Evolutionary conservation across 2,113 vertebrate species (phyloP).

Genomic region (Onychostoma macrolepis): DNA sequence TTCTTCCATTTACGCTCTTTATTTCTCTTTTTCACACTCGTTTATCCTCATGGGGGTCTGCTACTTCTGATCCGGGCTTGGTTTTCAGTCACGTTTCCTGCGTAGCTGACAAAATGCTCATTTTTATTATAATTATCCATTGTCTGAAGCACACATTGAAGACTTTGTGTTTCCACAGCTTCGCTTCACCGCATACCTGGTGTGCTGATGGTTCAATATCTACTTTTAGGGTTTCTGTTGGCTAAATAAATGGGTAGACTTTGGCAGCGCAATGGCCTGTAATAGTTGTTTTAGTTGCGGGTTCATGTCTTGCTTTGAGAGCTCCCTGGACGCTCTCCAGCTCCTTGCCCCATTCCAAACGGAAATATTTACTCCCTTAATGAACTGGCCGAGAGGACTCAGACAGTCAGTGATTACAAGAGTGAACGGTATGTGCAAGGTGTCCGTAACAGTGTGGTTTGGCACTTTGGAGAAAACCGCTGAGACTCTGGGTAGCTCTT

Average conservation of each 20-base stretch:
- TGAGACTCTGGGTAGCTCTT: slow-evolving; percentile 26
- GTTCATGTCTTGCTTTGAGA: slow-evolving; percentile 67
- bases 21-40: slow-evolving; percentile 58
- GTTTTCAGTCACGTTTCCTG: slow-evolving; percentile 58
- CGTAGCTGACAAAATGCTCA: slow-evolving; percentile 55
- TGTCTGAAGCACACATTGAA: slow-evolving; percentile 57
- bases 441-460: slow-evolving; percentile 54
- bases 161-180: slow-evolving; percentile 46
- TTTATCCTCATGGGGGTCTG: slow-evolving; percentile 69
- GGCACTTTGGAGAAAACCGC: slow-evolving; percentile 31
- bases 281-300: slow-evolving; percentile 71
- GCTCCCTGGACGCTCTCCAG: slow-evolving; percentile 64
- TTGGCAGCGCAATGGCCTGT: slow-evolving; percentile 59
- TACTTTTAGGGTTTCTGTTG: slow-evolving; percentile 56
- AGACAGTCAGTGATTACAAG: slow-evolving; percentile 52
- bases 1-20: slow-evolving; percentile 88
- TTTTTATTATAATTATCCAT: slow-evolving; percentile 63
- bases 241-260: slow-evolving; percentile 52
- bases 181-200: slow-evolving; percentile 52
- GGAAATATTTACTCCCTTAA: slow-evolving; percentile 66
- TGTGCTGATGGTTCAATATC: slow-evolving; percentile 43
- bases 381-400: slow-evolving; percentile 59
- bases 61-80: slow-evolving; percentile 51
- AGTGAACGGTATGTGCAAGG: slow-evolving; percentile 52
- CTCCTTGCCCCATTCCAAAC: slow-evolving; percentile 49